Base-by-base conservation (phyloP, 1,140 invertebrate species). In the Druon quercuslanigerum region DNA sequence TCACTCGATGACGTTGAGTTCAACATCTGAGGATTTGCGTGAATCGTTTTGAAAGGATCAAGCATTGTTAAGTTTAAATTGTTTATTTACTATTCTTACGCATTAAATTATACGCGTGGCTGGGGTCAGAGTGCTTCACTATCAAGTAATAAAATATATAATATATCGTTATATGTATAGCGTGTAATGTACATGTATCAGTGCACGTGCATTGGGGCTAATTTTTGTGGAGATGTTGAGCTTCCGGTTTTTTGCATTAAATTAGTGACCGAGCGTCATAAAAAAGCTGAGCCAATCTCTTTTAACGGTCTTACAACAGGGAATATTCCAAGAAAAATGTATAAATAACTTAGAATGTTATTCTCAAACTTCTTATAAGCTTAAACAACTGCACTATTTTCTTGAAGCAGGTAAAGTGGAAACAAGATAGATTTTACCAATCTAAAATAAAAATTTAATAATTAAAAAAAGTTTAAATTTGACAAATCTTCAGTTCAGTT, bases 101-200 rank as follows among this genome's bases (percentile, higher is more conserved):
- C 57, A 54, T 74, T 82, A 81, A 80, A 25, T 80, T 82, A 83
- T 79, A 82, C 46, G 51, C 73, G 81, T 87, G 85, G 85, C 85
- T 71, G 83, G 82, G 87, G 84, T 88, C 84, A 88, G 86, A 87
- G 77, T 82, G 76, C 56, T 57, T 80, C 70, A 66, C 14, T 40
- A 79, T 81, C 80, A 81, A 87, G 86, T 87, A 85, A 85, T 87
- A 87, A 87, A 88, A 88, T 86, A 88, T 87, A 87, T 86, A 46
- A 46, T 46, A 81, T 86, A 74, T 83, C 40, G 54, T 50, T 72
- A 52, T 73, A 78, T 71, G 14, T 79, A 74, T 83, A 78, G 50
- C 51, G 77, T 71, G 78, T 79, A 80, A 80, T 73, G 73, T 82
- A 79, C 71, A 75, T 80, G 79, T 77, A 73, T 79, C 77, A 82